Evolutionary conservation across 2,888 invertebrate species (phyloP).

Genomic region (Sialis fuliginosa): DNA sequence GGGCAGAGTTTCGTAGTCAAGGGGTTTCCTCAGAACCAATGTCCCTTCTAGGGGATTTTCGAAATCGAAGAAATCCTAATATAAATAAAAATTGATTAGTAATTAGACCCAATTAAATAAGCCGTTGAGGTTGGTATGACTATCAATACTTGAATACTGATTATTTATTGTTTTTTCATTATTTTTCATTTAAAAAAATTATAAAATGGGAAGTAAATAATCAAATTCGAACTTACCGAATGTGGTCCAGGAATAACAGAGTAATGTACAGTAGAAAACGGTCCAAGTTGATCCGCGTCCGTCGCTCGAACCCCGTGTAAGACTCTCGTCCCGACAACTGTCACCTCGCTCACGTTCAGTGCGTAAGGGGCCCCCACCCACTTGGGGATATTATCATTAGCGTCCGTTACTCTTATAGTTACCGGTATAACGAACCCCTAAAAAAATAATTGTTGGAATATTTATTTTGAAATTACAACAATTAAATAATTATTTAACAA

Average conservation of each 20-base stretch:
- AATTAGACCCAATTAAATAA: no score
- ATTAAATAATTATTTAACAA: neutral
- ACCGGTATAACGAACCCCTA: slow-evolving; percentile 65
- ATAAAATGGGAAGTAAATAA: no score
- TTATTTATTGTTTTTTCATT: no score
- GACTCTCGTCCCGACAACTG: slow-evolving; percentile 49
- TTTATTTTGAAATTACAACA: neutral
- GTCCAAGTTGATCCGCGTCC: slow-evolving; percentile 76
- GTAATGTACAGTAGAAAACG: slow-evolving; percentile 74
- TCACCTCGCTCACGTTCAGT: slow-evolving; percentile 69
- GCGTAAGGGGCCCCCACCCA: slow-evolving; percentile 70
- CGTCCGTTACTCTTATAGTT: slow-evolving; percentile 73
- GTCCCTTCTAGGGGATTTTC: slow-evolving; percentile 74
- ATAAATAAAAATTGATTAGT: neutral
- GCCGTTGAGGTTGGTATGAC: no score
- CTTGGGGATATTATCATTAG: slow-evolving; percentile 76
- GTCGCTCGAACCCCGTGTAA: slow-evolving; percentile 60
- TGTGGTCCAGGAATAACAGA: slow-evolving; percentile 61
- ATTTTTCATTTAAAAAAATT: no score
- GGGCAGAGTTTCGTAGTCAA: slow-evolving; percentile 67
- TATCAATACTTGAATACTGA: no score
- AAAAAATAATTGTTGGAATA: neutral
- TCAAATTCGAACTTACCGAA: slow-evolving; percentile 30
- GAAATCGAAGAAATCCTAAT: slow-evolving; percentile 63
- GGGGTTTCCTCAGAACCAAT: slow-evolving; percentile 54